A percentile compares a stretch with the other conserved stretches of the same genome.
Conservation (phyloP, 1,140 invertebrate species). For the Andrena cerasifolii region DNA sequence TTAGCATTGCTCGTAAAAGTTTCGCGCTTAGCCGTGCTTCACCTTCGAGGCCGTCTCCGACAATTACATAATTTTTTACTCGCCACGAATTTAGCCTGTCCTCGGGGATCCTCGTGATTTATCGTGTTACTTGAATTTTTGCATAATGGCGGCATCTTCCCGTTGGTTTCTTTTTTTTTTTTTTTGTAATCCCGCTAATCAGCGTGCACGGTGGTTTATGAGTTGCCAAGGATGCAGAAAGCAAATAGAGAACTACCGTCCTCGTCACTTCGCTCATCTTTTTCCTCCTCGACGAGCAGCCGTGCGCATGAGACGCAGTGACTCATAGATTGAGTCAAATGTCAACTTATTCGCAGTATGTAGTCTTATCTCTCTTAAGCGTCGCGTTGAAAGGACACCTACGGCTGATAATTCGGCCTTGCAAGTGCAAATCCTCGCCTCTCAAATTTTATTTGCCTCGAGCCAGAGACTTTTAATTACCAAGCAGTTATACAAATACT, state of each 20-base stretch:
- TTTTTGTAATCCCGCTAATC: not conserved
- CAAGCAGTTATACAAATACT: too few species aligned
- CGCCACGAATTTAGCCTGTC: not conserved
- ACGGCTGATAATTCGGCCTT: too few species aligned
- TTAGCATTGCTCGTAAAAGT: slow-evolving; percentile 1
- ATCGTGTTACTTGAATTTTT: not conserved
- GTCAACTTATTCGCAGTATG: not conserved
- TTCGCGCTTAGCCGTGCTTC: not conserved
- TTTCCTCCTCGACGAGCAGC: too few species aligned
- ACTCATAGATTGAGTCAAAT: slow-evolving; percentile 8
- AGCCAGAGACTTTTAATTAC: too few species aligned
- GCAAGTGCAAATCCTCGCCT: too few species aligned
- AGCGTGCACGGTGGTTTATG: not conserved
- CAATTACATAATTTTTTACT: slow-evolving; percentile 8
- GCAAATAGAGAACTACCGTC: slow-evolving; percentile 6
- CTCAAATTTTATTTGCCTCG: too few species aligned
- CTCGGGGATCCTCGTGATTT: not conserved
- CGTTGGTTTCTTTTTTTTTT: not conserved
- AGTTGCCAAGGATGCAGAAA: slow-evolving; percentile 19
- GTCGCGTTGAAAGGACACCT: too few species aligned
- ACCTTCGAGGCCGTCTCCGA: not conserved
- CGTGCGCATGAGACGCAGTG: not conserved
- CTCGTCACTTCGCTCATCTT: not conserved
- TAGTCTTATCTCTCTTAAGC: too few species aligned
- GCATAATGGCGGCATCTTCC: not conserved